Base-by-base conservation (phyloP, 2,113 vertebrate species). In the Pangasianodon gigas region DNA sequence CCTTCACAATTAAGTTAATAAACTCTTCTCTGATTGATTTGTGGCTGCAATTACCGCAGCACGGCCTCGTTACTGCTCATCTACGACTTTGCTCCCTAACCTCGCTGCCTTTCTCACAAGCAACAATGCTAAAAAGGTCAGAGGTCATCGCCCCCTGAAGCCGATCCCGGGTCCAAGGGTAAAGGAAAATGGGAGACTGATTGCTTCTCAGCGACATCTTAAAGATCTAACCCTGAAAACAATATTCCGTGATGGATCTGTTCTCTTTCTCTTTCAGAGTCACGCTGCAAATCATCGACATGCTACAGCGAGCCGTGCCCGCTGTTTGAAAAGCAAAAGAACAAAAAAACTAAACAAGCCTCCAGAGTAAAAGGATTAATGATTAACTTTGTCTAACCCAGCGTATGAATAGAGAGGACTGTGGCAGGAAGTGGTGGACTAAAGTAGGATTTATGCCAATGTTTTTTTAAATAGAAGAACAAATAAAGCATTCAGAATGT, bases 201-300 rank as follows among this genome's bases (percentile, higher is more conserved):
- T 84, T 87, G 91, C 81, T 82, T 85, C 84, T 90, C 88, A 81
- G 89, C 9, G 41, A 89, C 86, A 90, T 92, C 86, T 90, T 65
- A 26, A 84, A 89, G 89, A 90, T 87, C 69, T 85, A 74, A 80
- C 84, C 88, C 56, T 87, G 90, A 90, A 92, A 90, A 93, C 90
- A 92, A 82, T 85, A 89, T 89, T 88, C 54, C 16, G 52, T 92
- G 90, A 91, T 92, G 87, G 89, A 93, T 92, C 84, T 81, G 56
- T 26, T 85, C 60, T 84, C 90, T 62, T 51, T 67, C 44, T 82
- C 83, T 62, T 88, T 71, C 44, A 81, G 83, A 89, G 93, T 86
- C 86, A 90, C 83, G 90, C 67, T 69, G 92, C 93, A 93, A 95
- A 96, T 95, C 80, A 95, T 94, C 94, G 74, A 94, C 91, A 62